phyloP scores from a whole-genome alignment of 2,113 vertebrate genomes.

The Pogonocichla stellata region DNA sequence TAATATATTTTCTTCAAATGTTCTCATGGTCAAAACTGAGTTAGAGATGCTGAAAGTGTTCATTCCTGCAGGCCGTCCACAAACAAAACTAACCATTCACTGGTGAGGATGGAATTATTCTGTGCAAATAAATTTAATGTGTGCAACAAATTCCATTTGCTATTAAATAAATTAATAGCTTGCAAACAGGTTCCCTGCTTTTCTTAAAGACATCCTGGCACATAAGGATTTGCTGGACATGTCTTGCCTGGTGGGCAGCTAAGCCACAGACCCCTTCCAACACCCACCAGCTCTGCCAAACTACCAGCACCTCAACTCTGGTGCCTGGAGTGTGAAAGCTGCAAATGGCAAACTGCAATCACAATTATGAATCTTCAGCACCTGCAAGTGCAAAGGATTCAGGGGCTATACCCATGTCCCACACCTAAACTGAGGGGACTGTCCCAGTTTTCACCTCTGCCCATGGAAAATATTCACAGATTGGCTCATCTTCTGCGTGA shows the following conservation, averaged over 20 bases:
- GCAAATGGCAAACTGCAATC: background rate
- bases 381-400: background rate
- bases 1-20: background rate
- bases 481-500: background rate
- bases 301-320: background rate
- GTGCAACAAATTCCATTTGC: background rate
- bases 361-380: background rate
- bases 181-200: background rate
- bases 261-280: background rate
- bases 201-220: background rate
- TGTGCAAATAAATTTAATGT: background rate
- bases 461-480: background rate
- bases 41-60: background rate
- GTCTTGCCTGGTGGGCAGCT: fast-evolving
- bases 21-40: background rate
- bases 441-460: background rate
- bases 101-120: background rate
- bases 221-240: background rate
- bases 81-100: fast-evolving
- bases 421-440: background rate
- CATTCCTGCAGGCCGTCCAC: background rate
- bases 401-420: fast-evolving
- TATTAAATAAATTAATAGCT: background rate
- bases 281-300: background rate
- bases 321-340: background rate